Base-by-base conservation (phyloP, 1,140 invertebrate genomes). In the Panagrolaimus sp. region DNA sequence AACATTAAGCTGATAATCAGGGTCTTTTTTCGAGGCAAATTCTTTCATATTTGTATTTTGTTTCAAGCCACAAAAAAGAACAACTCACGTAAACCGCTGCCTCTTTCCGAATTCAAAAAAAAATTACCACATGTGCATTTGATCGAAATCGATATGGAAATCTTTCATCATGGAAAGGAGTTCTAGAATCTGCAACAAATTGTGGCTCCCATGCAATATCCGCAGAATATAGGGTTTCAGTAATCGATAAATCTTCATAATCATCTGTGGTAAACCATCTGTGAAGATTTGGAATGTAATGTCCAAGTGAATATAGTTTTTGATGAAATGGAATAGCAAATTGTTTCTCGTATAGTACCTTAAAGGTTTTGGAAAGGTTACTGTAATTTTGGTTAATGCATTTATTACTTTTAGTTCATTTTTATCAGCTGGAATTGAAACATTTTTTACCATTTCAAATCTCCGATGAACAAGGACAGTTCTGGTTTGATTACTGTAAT, bases 401-500 rank as follows among this genome's bases (percentile, higher is more conserved):
- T 6, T n/a, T 1, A 6, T n/a, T 72, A 70, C 67, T 45, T 70
- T 24, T 26, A 71, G 32, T 52, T 71, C 47, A 15, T 45, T 28
- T 55, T 71, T 71, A 26, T 15, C 66, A 7, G 15, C 48, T 5
- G 70, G 70, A n/a, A 72, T 1, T 43, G 65, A 14, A 38, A 24
- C 6, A n/a, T 26, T 21, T 9, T 58, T 43, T 12, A 24, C 70
- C 4, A 73, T 6, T 73, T 71, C 70, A 46, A 71, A 71, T 14
- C 70, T 72, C n/a, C 70, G 70, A 71, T 71, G 71, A 14, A 71
- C 58, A 14, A 71, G 70, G n/a, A 72, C 70, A 21, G 24, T 38
- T 43, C 72, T 67, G 70, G 65, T 17, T 44, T 70, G 70, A 15
- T 48, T 24, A 7, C 68, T 69, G 21, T 24, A 69, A 70, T n/a